phyloP scores from a whole-genome alignment of 30 jellyfish, hydroid and myxozoan species.

The Hydractinia symbiolongicarpus region DNA sequence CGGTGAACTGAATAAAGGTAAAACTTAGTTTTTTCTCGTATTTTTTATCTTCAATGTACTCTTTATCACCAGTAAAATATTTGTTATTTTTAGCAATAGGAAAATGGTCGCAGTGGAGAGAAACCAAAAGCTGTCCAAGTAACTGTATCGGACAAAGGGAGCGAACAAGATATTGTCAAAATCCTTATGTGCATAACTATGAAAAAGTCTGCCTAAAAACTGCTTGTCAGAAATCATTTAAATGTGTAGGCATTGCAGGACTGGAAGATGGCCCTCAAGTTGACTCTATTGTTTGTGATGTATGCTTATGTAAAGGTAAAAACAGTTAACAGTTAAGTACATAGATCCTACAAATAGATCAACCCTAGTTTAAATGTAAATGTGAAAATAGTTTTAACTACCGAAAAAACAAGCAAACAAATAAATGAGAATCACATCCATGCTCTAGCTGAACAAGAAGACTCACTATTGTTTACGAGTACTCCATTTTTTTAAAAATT shows the following conservation, averaged over 20 bases:
- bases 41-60: too few relatives aligned
- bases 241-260: background rate
- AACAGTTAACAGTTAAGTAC: too few relatives aligned
- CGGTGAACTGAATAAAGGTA: slow-evolving; percentile 6
- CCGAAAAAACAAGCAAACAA: too few relatives aligned
- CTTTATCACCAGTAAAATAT: background rate
- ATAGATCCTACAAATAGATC: too few relatives aligned
- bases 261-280: background rate
- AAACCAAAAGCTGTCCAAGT: background rate
- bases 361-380: too few relatives aligned
- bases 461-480: too few relatives aligned
- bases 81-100: background rate
- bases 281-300: background rate
- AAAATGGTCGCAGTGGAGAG: background rate
- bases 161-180: background rate
- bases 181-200: background rate
- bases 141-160: background rate
- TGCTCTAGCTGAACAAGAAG: too few relatives aligned
- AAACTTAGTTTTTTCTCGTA: background rate
- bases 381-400: too few relatives aligned
- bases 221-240: background rate
- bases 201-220: background rate
- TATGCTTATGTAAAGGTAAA: slow-evolving; percentile 3
- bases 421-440: too few relatives aligned
- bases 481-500: too few relatives aligned